Evolutionary conservation across 2,797 vertebrate species (phyloP), one percentile per base, ranked within the genome.

Genomic region (Brotula barbata): DNA sequence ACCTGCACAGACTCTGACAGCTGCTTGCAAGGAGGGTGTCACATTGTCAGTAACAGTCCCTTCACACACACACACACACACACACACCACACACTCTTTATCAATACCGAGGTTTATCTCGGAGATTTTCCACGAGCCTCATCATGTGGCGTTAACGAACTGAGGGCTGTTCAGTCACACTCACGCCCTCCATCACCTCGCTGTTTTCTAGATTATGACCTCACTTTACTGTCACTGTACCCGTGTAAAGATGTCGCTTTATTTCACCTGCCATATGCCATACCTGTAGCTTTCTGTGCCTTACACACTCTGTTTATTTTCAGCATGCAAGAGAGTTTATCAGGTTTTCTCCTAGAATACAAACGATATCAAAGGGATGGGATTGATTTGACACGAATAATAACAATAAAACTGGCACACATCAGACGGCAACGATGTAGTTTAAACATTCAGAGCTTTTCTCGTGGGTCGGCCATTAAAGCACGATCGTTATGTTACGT

Each of bases 201-300:
- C 31, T 33, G 9, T 10, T 33, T n/a, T n/a, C n/a, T n/a, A n/a
- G n/a, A n/a, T n/a, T n/a, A n/a, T n/a, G n/a, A n/a, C n/a, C n/a
- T n/a, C n/a, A n/a, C n/a, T n/a, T n/a, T n/a, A n/a, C n/a, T 48
- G 60, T 64, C 56, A 68, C 64, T 73, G 68, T 15, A 12, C 12
- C 21, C 5, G 43, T 2, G n/a, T n/a, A n/a, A n/a, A n/a, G n/a
- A n/a, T 40, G 5, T 65, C 51, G 34, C 53, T n/a, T n/a, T 71
- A 68, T 82, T 54, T 70, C 60, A 77, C 67, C 17, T 81, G 72
- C 68, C 77, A 74, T 65, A 48, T 64, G 50, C 58, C 79, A 79
- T 55, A 75, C 40, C 33, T 66, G 63, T 75, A 72, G 71, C 81
- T 84, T 82, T 84, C 73, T 78, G 81, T 85, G 83, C 78, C 84